Evolutionary conservation across 2,797 vertebrate genomes (phyloP).

Genomic region (Sebastes matsubarae): DNA sequence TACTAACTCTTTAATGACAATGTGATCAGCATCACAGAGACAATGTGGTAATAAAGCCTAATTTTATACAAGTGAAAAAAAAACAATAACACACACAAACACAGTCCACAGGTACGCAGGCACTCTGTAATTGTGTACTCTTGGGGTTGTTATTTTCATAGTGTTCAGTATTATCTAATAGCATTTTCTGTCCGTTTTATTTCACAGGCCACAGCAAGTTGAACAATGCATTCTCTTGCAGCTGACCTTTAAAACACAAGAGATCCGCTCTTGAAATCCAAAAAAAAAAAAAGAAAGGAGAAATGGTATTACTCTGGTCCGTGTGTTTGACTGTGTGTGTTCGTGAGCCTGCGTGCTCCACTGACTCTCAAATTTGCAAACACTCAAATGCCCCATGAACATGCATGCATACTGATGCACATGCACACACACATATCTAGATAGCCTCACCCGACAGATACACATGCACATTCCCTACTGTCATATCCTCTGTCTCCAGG

Average conservation of each 20-base stretch:
- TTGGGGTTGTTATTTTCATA: slow-evolving; percentile 9
- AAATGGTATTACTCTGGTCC: slow-evolving; percentile 37
- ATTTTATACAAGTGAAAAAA: neutral
- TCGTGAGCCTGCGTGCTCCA: slow-evolving; percentile 57
- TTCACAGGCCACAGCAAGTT: slow-evolving; percentile 43
- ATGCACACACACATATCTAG: slow-evolving; percentile 33
- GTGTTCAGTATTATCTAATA: slow-evolving; percentile 24
- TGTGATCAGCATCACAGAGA: slow-evolving; percentile 76
- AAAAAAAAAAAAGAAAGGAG: slow-evolving; percentile 2
- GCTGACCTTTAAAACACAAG: slow-evolving; percentile 69
- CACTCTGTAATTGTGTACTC: slow-evolving; percentile 7
- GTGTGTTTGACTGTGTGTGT: slow-evolving; percentile 47
- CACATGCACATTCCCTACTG: slow-evolving; percentile 68
- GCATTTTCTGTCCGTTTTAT: slow-evolving; percentile 17
- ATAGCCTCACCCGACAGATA: slow-evolving; percentile 40
- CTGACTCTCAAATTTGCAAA: slow-evolving; percentile 67
- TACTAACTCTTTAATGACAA: slow-evolving; percentile 53
- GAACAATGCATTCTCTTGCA: slow-evolving; percentile 46
- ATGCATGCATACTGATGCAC: slow-evolving; percentile 40
- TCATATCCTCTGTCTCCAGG: slow-evolving; percentile 82
- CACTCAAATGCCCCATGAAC: slow-evolving; percentile 47
- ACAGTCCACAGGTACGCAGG: neutral
- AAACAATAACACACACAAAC: neutral
- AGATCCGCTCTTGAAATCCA: slow-evolving; percentile 45
- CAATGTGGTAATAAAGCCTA: slow-evolving; percentile 21